These are phyloP conservation scores for Genyomyrus donnyi DNA, from an alignment of 2,113 vertebrate genomes.

Conservation along the genomic window DNA sequence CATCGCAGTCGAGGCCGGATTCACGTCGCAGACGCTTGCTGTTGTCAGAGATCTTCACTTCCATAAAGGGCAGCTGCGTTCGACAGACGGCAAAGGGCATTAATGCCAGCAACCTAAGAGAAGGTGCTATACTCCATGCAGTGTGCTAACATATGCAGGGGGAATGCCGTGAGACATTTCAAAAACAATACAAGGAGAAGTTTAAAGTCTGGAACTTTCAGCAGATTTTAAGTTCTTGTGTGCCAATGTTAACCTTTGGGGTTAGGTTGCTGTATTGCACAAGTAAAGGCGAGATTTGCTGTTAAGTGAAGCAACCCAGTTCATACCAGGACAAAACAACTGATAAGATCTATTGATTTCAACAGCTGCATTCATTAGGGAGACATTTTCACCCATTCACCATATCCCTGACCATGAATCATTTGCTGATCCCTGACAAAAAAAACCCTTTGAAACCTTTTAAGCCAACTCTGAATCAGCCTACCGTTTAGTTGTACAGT, in stretches of 20 bases:
- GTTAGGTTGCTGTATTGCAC: not conserved
- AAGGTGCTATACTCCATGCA: not conserved
- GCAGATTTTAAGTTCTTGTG: not conserved
- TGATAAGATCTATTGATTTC: not conserved
- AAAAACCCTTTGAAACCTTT: not conserved
- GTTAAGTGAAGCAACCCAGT: not conserved
- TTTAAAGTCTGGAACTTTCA: not conserved
- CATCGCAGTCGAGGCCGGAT: constrained; percentile 89
- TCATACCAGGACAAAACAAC: not conserved
- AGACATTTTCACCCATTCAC: not conserved
- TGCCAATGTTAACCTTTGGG: not conserved
- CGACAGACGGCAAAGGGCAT: constrained; percentile 46
- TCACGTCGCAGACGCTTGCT: constrained; percentile 79
- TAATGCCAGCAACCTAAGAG: not conserved
- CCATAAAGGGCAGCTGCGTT: constrained; percentile 88
- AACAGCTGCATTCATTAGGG: not conserved
- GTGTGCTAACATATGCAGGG: not conserved
- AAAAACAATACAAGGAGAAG: not conserved
- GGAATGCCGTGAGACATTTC: not conserved
- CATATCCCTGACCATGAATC: not conserved
- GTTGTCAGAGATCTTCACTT: constrained; percentile 88
- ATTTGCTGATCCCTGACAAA: not conserved
- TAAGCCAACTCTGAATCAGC: not conserved
- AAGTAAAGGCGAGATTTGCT: not conserved
- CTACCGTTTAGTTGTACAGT: not conserved